Evolutionary conservation across 2,113 vertebrate genomes (phyloP).

Genomic region (Trochalopteron elliotii): DNA sequence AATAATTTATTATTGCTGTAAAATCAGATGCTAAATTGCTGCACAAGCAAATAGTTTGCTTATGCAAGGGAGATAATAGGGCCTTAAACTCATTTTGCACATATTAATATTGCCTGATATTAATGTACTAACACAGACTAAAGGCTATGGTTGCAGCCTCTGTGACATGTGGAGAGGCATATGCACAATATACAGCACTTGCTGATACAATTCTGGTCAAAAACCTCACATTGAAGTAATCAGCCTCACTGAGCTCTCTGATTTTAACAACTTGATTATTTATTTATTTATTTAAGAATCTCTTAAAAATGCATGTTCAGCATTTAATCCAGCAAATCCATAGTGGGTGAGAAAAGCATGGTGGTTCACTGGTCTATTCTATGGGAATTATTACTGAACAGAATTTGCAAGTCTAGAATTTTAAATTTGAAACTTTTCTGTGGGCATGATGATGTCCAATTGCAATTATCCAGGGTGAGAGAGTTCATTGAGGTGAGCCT

Average conservation of each 20-base stretch:
- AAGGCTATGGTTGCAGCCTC: background rate
- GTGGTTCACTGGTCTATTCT: background rate
- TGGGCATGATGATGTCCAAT: background rate
- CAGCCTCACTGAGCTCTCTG: background rate
- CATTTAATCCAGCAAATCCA: background rate
- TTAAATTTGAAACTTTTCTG: background rate
- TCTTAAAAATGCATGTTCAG: background rate
- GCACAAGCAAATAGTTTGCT: background rate
- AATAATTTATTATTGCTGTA: background rate
- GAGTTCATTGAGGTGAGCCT: background rate
- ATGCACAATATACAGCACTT: background rate
- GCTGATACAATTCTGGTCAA: background rate
- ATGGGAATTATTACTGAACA: background rate
- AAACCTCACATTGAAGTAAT: background rate
- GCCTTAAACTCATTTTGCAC: background rate
- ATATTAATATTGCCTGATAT: background rate
- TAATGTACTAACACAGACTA: background rate
- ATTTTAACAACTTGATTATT: background rate
- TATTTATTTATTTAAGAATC: background rate
- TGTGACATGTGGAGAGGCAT: background rate
- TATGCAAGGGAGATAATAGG: background rate
- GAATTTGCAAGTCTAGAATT: background rate
- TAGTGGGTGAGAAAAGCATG: background rate
- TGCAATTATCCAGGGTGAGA: background rate
- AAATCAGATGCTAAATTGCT: constrained; percentile 1